Evolutionary conservation across 1,140 invertebrate species (phyloP).

Genomic region (Bombus waltoni): DNA sequence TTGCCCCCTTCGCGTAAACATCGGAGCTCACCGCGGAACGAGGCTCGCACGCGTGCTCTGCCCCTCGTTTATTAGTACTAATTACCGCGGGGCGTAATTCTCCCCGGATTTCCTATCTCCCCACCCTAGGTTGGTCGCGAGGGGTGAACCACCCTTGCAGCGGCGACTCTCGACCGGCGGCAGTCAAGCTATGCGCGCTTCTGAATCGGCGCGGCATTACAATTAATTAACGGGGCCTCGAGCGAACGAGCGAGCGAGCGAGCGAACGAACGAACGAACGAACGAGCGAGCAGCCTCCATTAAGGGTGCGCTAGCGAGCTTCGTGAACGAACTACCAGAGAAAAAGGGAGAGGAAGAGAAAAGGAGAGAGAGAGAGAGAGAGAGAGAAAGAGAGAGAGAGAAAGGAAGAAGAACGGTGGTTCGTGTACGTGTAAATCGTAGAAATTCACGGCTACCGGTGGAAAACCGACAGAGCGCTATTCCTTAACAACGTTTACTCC

Average conservation of each 20-base stretch:
- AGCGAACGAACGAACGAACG: not conserved
- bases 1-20: conserved; percentile 60
- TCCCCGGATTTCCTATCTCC: conserved; percentile 38
- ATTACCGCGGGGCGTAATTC: conserved; percentile 63
- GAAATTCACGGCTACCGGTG: conserved; percentile 2
- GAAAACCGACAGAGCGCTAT: conserved; percentile 2
- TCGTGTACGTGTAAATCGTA: conserved; percentile 7
- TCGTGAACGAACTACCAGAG: not conserved
- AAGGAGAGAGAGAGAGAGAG: not conserved
- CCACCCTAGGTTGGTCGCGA: not conserved
- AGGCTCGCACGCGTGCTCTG: conserved; percentile 51
- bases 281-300: too few species aligned
- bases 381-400: conserved; percentile 1
- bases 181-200: conserved; percentile 53
- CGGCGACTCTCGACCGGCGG: conserved; percentile 48
- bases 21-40: conserved; percentile 40
- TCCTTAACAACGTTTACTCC: not conserved
- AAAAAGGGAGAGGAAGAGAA: not conserved
- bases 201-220: conserved; percentile 71
- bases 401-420: not conserved
- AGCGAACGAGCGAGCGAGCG: conserved; percentile 18
- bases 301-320: too few species aligned
- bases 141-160: conserved; percentile 50
- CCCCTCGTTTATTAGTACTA: conserved; percentile 70
- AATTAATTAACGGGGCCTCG: conserved; percentile 70